phyloP scores from a whole-genome alignment of 2,888 invertebrate genomes.

The Cyclophora albipunctata region DNA sequence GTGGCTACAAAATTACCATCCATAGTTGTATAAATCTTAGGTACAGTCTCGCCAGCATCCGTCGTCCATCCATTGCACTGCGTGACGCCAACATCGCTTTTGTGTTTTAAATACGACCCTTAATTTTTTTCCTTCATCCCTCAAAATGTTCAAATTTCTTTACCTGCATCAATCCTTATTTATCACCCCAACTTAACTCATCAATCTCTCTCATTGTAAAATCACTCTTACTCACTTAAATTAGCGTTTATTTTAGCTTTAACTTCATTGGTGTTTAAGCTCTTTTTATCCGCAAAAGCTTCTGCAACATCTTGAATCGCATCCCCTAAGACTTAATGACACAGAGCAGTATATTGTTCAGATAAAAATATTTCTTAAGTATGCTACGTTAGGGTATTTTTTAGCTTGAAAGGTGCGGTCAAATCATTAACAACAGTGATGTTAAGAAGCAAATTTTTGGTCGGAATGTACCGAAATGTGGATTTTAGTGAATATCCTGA shows the following conservation, averaged over 20 bases:
- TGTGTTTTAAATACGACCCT: slow-evolving; percentile 69
- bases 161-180: slow-evolving; percentile 55
- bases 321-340: slow-evolving; percentile 65
- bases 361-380: slow-evolving; percentile 33
- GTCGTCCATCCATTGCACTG: slow-evolving; percentile 65
- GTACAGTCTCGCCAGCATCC: slow-evolving; percentile 68
- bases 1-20: slow-evolving; percentile 64
- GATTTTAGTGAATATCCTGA: slow-evolving; percentile 53
- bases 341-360: slow-evolving; percentile 39
- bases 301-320: slow-evolving; percentile 69
- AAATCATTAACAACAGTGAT: slow-evolving; percentile 33
- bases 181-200: slow-evolving; percentile 18
- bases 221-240: slow-evolving; percentile 19
- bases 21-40: slow-evolving; percentile 55
- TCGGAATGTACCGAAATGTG: slow-evolving; percentile 57
- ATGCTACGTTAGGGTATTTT: slow-evolving; percentile 27
- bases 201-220: slow-evolving; percentile 7
- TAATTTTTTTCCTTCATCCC: slow-evolving; percentile 67
- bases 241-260: slow-evolving; percentile 22
- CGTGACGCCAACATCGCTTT: slow-evolving; percentile 69
- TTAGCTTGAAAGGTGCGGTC: slow-evolving; percentile 19
- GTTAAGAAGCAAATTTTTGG: slow-evolving; percentile 48
- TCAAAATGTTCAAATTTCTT: slow-evolving; percentile 71
- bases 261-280: slow-evolving; percentile 17
- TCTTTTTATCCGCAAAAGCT: slow-evolving; percentile 24